Conservation (phyloP, 2,888 invertebrate species). For the Leptarthrus brevirostris region DNA sequence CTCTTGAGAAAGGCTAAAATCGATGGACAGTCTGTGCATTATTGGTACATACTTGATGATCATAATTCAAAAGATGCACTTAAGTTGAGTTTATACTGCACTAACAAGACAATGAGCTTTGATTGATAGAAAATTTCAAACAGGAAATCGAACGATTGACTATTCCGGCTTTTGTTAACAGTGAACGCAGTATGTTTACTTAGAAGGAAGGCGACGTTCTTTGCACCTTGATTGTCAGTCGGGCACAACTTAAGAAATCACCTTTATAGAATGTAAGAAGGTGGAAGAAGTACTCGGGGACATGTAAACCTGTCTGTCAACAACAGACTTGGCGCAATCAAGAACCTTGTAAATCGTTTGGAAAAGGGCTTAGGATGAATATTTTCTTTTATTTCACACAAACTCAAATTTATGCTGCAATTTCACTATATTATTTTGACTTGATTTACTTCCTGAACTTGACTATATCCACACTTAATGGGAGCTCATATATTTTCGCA, state of each 20-base stretch:
- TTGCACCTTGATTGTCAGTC: not conserved
- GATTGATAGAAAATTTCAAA: slow-evolving; percentile 33
- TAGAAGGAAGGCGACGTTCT: slow-evolving; percentile 13
- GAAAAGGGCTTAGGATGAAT: too few relatives aligned
- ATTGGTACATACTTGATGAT: not conserved
- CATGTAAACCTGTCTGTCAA: too few relatives aligned
- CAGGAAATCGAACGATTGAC: slow-evolving; percentile 23
- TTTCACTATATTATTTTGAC: too few relatives aligned
- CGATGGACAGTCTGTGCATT: slow-evolving; percentile 24
- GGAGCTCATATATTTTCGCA: too few relatives aligned
- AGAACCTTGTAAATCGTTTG: too few relatives aligned
- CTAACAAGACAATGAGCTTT: slow-evolving; percentile 6
- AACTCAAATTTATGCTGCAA: too few relatives aligned
- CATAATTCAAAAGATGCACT: slow-evolving; percentile 10
- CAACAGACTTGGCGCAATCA: too few relatives aligned
- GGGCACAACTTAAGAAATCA: not conserved
- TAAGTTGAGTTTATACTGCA: slow-evolving; percentile 1
- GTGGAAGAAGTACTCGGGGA: too few relatives aligned
- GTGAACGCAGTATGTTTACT: slow-evolving; percentile 1
- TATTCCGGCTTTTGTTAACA: slow-evolving; percentile 29
- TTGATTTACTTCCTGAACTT: too few relatives aligned
- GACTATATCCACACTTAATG: too few relatives aligned
- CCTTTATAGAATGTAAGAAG: too few relatives aligned
- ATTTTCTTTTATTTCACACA: too few relatives aligned
- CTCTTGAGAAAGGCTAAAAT: not conserved